Conservation (phyloP, 2,797 vertebrate genomes). For the Tarsius wallacei region DNA sequence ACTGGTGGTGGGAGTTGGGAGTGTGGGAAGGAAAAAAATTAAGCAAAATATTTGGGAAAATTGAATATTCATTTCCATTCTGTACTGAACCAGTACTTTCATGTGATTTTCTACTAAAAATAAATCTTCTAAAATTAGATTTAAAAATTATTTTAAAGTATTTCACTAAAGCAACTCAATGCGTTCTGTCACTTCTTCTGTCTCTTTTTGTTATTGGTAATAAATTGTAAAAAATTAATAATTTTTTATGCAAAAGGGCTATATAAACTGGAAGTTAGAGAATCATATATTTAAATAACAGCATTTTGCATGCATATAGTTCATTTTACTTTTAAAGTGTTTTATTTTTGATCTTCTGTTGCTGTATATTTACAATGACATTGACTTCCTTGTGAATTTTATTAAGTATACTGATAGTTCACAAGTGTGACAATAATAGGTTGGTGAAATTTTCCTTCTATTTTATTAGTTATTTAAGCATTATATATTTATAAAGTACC, state of each 20-base stretch:
- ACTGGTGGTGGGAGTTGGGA: not conserved
- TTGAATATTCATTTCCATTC: not conserved
- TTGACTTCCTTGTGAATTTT: slow-evolving; percentile 25
- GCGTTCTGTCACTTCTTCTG: not conserved
- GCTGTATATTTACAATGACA: not conserved
- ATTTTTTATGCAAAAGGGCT: not conserved
- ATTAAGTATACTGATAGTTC: not conserved
- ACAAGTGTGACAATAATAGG: not conserved
- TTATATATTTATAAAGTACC: not conserved
- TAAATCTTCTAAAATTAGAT: slow-evolving; percentile 39
- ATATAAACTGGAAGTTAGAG: not conserved
- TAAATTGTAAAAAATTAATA: slow-evolving; percentile 20
- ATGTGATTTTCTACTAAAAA: slow-evolving; percentile 22
- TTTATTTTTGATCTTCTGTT: slow-evolving; percentile 26
- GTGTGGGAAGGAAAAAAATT: not conserved
- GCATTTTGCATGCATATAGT: not conserved
- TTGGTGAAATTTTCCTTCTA: slow-evolving; percentile 28
- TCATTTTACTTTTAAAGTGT: slow-evolving; percentile 9
- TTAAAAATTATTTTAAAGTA: slow-evolving; percentile 8
- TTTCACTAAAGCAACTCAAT: slow-evolving; percentile 19
- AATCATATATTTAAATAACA: not conserved
- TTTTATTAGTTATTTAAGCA: not conserved
- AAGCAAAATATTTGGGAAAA: not conserved
- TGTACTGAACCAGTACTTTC: not conserved
- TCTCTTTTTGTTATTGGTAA: slow-evolving; percentile 11